Percentiles rank a stretch among this genome's conserved stretches.
Evolutionary conservation across 2,888 invertebrate genomes (phyloP).

Genomic region (Pseudococcus jackbeardsleyi): DNA sequence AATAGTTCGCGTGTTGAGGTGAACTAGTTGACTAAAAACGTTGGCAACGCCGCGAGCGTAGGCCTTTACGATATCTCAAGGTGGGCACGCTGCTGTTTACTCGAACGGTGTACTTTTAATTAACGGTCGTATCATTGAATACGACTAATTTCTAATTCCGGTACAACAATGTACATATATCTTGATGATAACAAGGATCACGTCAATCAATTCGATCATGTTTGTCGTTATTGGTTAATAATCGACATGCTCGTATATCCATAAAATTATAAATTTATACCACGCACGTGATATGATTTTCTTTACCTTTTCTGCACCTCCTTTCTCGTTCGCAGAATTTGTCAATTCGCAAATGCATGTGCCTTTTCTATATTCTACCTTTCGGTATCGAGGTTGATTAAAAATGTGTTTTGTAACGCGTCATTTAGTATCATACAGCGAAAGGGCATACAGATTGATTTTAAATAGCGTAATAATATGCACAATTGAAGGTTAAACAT

Average conservation of each 20-base stretch:
- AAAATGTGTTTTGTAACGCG: background rate
- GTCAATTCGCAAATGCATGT: background rate
- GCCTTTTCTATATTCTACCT: background rate
- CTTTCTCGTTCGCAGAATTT: background rate
- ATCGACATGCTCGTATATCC: background rate
- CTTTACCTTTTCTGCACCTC: background rate
- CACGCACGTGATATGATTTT: slow-evolving; percentile 21
- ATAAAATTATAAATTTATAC: slow-evolving; percentile 15
- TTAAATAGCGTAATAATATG: slow-evolving; percentile 7
- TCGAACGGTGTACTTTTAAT: background rate
- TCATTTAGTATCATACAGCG: background rate
- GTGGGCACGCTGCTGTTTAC: slow-evolving; percentile 1
- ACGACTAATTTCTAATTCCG: slow-evolving; percentile 42
- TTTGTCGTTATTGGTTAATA: slow-evolving; percentile 4
- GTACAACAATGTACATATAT: slow-evolving; percentile 35
- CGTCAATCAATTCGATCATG: slow-evolving; percentile 30
- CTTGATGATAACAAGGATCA: slow-evolving; percentile 23
- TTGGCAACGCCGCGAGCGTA: background rate
- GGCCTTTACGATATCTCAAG: slow-evolving; percentile 28
- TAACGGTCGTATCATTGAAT: slow-evolving; percentile 25
- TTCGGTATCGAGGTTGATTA: background rate
- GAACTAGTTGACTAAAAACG: slow-evolving; percentile 1
- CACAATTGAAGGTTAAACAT: slow-evolving; percentile 26
- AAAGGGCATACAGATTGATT: slow-evolving; percentile 25
- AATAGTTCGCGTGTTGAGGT: background rate